phyloP scores from a whole-genome alignment of 1,140 invertebrate genomes.

The Drosophila albomicans region DNA sequence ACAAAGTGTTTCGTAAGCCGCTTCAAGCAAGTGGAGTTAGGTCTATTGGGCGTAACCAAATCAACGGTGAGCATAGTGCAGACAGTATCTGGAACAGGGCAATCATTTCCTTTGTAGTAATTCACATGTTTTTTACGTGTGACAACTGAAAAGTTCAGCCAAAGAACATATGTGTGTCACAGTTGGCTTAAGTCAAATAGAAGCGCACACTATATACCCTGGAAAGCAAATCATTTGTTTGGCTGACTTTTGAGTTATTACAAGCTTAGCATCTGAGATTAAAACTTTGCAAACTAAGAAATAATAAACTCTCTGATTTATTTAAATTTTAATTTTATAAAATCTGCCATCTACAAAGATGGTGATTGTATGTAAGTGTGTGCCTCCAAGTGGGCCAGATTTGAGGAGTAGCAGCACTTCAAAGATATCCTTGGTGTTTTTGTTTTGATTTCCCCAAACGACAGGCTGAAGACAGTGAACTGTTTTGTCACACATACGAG shows the following conservation, averaged over 20 bases:
- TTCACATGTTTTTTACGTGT: constrained; percentile 23
- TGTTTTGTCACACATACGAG: constrained; percentile 65
- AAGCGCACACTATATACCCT: background rate
- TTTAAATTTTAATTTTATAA: constrained; percentile 7
- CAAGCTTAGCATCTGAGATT: background rate
- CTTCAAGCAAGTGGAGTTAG: constrained; percentile 23
- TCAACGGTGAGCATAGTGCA: constrained; percentile 33
- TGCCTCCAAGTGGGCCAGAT: constrained; percentile 39
- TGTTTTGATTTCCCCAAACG: constrained; percentile 69
- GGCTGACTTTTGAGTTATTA: background rate
- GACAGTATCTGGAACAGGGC: constrained; percentile 24
- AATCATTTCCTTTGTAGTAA: constrained; percentile 50
- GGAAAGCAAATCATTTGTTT: background rate
- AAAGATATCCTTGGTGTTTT: constrained; percentile 62
- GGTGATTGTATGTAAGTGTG: background rate
- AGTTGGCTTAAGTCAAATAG: background rate
- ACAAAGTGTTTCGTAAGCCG: constrained; percentile 69
- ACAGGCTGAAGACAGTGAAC: constrained; percentile 54
- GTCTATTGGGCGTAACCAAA: constrained; percentile 59
- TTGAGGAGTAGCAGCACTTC: constrained; percentile 44
- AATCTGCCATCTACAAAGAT: background rate
- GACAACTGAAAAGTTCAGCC: background rate
- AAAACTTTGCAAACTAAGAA: background rate
- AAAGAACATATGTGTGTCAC: constrained; percentile 10
- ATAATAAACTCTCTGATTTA: constrained; percentile 7